Conservation (phyloP, 2,113 vertebrate species). For the Corythaeola cristata region DNA sequence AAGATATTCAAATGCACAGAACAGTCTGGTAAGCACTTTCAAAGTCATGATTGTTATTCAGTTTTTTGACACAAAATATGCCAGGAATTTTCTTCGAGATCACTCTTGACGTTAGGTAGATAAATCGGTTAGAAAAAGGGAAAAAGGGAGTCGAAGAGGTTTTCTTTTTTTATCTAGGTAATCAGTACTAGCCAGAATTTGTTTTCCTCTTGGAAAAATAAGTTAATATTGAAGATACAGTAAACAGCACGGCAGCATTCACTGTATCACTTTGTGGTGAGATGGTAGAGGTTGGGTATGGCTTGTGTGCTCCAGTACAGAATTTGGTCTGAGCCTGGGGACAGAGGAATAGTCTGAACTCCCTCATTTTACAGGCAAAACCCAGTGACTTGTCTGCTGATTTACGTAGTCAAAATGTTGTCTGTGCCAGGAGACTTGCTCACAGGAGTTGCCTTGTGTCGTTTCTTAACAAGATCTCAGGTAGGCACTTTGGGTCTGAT, state of each 20-base stretch:
- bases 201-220: neutral
- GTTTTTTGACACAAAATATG: neutral
- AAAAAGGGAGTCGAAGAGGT: neutral
- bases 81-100: neutral
- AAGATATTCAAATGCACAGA: neutral
- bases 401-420: neutral
- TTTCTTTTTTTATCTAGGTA: constrained; percentile 19
- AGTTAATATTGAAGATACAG: neutral
- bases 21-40: neutral
- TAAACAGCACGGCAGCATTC: too few relatives aligned
- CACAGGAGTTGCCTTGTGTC: neutral
- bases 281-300: neutral
- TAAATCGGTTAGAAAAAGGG: neutral
- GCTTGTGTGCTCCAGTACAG: neutral
- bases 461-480: neutral
- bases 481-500: neutral
- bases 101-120: neutral
- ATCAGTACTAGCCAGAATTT: neutral
- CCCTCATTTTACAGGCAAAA: constrained; percentile 16
- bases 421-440: neutral
- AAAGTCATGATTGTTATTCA: neutral
- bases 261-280: neutral
- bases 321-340: neutral
- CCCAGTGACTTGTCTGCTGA: neutral
- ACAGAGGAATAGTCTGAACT: neutral